A percentile compares a stretch with the other conserved stretches of the same genome.
Evolutionary conservation across 1,140 invertebrate species (phyloP).

Genomic region (Oryzaephilus surinamensis): DNA sequence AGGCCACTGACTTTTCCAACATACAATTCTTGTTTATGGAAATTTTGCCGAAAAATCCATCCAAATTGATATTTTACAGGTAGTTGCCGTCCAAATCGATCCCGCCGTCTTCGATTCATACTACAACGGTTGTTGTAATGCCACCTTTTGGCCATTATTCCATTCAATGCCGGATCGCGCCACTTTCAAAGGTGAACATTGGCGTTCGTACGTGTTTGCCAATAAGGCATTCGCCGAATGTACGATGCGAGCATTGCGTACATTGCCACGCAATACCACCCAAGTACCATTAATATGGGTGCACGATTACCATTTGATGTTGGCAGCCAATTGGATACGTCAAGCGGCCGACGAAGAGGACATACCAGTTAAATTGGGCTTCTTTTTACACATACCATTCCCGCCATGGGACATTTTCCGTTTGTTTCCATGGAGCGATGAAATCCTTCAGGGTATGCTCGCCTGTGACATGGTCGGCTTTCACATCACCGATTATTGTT

Average conservation of each 20-base stretch:
- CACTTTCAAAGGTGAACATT: conserved; percentile 53
- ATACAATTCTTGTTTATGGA: too few relatives aligned
- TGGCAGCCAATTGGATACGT: conserved; percentile 79
- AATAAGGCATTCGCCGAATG: conserved; percentile 75
- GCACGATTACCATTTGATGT: conserved; percentile 86
- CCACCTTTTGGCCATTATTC: conserved; percentile 83
- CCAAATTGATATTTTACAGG: conserved; percentile 51
- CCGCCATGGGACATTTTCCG: conserved; percentile 87
- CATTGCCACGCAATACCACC: conserved; percentile 46
- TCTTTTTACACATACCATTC: conserved; percentile 88
- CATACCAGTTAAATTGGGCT: conserved; percentile 69
- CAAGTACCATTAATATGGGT: conserved; percentile 73
- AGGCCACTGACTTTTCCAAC: too few relatives aligned
- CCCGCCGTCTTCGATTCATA: conserved; percentile 68
- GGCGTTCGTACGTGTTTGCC: conserved; percentile 69
- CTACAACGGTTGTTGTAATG: conserved; percentile 88
- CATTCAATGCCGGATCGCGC: conserved; percentile 78
- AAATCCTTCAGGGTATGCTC: conserved; percentile 81
- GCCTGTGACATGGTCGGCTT: conserved; percentile 87
- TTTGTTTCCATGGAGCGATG: conserved; percentile 82
- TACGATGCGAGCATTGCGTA: conserved; percentile 61
- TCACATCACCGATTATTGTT: conserved; percentile 82
- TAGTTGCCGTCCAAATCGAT: conserved; percentile 68
- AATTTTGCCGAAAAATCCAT: too few relatives aligned
- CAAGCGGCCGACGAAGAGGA: conserved; percentile 69